phyloP scores from a whole-genome alignment of 1,140 invertebrate species.

The Colletes latitarsis region DNA sequence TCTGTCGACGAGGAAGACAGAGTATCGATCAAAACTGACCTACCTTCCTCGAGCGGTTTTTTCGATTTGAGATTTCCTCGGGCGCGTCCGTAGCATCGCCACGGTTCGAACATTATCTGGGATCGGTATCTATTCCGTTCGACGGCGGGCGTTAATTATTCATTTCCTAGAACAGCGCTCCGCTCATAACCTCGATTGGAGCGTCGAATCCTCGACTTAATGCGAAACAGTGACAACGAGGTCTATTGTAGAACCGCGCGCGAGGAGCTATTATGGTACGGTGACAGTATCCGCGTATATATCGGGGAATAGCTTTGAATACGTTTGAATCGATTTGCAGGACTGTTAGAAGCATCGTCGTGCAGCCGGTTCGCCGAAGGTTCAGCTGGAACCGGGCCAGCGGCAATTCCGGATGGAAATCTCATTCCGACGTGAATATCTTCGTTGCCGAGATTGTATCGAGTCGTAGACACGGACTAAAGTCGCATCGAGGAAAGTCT shows the following conservation, averaged over 20 bases:
- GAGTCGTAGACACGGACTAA: constrained; percentile 44
- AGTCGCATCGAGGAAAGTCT: constrained; percentile 43
- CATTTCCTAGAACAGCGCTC: constrained; percentile 42
- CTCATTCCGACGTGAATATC: constrained; percentile 69
- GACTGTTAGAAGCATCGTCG: constrained; percentile 51
- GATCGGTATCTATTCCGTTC: constrained; percentile 27
- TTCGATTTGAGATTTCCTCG: constrained; percentile 7
- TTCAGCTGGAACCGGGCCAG: constrained; percentile 70
- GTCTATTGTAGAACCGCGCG: constrained; percentile 47
- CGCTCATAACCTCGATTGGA: constrained; percentile 29
- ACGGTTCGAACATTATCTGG: neutral
- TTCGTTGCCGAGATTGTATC: constrained; percentile 65
- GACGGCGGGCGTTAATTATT: constrained; percentile 43
- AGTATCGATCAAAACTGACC: no score
- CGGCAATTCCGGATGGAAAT: constrained; percentile 74
- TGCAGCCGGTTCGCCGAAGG: constrained; percentile 21
- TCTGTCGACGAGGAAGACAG: no score
- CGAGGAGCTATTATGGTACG: constrained; percentile 57
- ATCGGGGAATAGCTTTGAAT: constrained; percentile 76
- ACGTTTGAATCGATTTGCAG: constrained; percentile 77
- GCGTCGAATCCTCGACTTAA: constrained; percentile 47
- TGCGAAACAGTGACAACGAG: constrained; percentile 65
- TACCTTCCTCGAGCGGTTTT: no score
- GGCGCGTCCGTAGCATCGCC: neutral
- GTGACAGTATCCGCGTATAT: constrained; percentile 68